These are phyloP conservation scores for Scelioninae gen. 1 DNA, from an alignment of 2,888 invertebrate species.

Conservation along the genomic window DNA sequence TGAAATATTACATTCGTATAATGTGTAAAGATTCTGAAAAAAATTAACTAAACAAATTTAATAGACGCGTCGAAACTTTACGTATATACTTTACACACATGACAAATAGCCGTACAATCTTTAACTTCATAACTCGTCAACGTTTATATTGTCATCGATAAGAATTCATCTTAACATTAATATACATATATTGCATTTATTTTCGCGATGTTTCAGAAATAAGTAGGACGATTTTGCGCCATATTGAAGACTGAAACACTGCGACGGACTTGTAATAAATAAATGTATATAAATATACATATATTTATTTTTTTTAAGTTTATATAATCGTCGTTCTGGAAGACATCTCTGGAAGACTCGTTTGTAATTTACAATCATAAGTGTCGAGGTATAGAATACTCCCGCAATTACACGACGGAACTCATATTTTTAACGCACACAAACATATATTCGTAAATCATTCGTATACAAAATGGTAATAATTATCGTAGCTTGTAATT, in stretches of 20 bases:
- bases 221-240: not conserved
- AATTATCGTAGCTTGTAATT: constrained; percentile 5
- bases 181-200: constrained; percentile 60
- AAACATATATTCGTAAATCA: no score
- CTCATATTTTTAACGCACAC: no score
- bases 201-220: constrained; percentile 5
- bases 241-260: constrained; percentile 16
- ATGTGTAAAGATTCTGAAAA: not conserved
- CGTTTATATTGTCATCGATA: constrained; percentile 62
- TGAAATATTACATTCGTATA: no score
- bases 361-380: constrained; percentile 70
- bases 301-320: constrained; percentile 57
- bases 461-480: not conserved
- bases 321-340: no score
- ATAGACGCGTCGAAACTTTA: constrained; percentile 36
- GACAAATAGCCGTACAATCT: constrained; percentile 56
- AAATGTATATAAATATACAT: constrained; percentile 67
- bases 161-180: constrained; percentile 63
- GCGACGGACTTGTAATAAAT: constrained; percentile 49
- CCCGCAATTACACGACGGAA: no score
- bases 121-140: constrained; percentile 58
- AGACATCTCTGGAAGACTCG: no score
- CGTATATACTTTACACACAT: constrained; percentile 49
- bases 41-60: not conserved
- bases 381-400: constrained; percentile 41